These are phyloP conservation scores for Agonopterix alstromeriana DNA, from an alignment of 2,888 invertebrate species.

Conservation along the genomic window DNA sequence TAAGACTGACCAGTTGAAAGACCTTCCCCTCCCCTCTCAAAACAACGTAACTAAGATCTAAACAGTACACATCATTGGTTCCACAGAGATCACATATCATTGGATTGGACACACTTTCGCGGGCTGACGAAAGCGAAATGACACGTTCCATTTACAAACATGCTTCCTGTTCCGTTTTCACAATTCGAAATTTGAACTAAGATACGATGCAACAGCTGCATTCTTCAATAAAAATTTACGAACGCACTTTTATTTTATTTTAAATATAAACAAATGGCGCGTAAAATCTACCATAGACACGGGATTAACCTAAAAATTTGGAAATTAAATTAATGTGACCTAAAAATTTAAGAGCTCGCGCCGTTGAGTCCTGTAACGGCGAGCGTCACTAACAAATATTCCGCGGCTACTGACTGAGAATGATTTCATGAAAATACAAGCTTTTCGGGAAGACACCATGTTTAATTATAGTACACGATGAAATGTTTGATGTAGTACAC, in stretches of 20 bases:
- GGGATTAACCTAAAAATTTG: not conserved
- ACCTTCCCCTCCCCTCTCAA: constrained; percentile 9
- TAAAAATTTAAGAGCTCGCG: constrained; percentile 33
- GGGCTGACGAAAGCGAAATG: constrained; percentile 34
- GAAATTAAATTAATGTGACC: not conserved
- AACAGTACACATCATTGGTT: not conserved
- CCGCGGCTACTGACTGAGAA: constrained; percentile 49
- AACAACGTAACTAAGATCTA: constrained; percentile 4
- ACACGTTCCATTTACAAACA: constrained; percentile 36
- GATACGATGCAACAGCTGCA: not conserved
- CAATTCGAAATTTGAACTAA: constrained; percentile 3
- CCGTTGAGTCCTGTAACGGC: constrained; percentile 47
- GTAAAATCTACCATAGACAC: not conserved
- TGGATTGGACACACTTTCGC: constrained; percentile 32
- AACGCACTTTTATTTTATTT: too few species aligned
- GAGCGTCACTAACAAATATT: constrained; percentile 47
- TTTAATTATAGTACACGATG: constrained; percentile 52
- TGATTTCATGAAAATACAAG: constrained; percentile 46
- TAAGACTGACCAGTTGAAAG: constrained; percentile 18
- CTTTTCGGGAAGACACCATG: constrained; percentile 51
- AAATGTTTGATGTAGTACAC: constrained; percentile 29
- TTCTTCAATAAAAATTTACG: too few species aligned
- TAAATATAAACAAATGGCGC: not conserved
- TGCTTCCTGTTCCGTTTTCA: constrained; percentile 34
- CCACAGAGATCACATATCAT: constrained; percentile 20